Conservation (phyloP, 2,888 invertebrate genomes). For the Chesias legatella region DNA sequence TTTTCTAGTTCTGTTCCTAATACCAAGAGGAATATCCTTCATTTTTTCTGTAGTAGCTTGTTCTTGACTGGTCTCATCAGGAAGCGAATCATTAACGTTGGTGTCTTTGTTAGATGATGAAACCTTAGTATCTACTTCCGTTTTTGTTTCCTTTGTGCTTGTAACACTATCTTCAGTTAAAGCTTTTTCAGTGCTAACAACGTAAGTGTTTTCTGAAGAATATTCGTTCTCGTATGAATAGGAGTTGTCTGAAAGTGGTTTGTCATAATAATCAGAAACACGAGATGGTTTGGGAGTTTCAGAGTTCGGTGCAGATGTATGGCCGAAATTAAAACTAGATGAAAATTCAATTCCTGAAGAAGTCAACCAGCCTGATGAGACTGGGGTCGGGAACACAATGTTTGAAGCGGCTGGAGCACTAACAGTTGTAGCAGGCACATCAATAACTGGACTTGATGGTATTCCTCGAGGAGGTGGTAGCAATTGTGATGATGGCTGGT, state of each 20-base stretch:
- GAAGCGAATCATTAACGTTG: conserved; percentile 33
- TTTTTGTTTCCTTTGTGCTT: conserved; percentile 38
- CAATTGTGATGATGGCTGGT: conserved; percentile 64
- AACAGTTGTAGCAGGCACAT: conserved; percentile 37
- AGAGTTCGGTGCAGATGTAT: conserved; percentile 58
- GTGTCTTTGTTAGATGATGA: conserved; percentile 33
- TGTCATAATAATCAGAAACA: conserved; percentile 34
- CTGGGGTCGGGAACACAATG: conserved; percentile 65
- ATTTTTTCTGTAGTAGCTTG: conserved; percentile 50
- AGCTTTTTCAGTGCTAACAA: conserved; percentile 42
- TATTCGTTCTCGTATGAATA: conserved; percentile 52
- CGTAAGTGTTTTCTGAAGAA: conserved; percentile 48
- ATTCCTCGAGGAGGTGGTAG: conserved; percentile 61
- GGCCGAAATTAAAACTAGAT: conserved; percentile 62
- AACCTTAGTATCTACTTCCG: conserved; percentile 36
- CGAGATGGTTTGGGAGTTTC: conserved; percentile 41
- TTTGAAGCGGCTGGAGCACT: conserved; percentile 40
- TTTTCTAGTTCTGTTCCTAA: conserved; percentile 62
- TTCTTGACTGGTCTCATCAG: conserved; percentile 51
- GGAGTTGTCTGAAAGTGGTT: conserved; percentile 45
- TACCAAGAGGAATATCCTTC: conserved; percentile 47
- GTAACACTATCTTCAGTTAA: conserved; percentile 33
- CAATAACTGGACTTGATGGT: conserved; percentile 43
- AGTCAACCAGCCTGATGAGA: conserved; percentile 70
- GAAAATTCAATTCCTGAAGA: conserved; percentile 68